A percentile compares a stretch with the other conserved stretches of the same genome.
Conservation (phyloP, 2,797 vertebrate species). For the Chelon labrosus region DNA sequence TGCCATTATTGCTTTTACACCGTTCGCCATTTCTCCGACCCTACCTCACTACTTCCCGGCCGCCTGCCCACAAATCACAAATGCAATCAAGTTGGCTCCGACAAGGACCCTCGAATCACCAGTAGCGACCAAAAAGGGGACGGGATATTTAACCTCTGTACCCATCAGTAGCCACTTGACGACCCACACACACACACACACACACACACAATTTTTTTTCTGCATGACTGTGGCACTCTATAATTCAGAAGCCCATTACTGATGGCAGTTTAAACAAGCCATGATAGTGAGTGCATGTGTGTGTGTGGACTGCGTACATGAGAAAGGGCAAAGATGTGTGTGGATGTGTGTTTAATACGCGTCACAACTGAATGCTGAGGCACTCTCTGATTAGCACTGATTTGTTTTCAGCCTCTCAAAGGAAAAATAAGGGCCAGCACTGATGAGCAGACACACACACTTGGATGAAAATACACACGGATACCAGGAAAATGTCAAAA, state of each 20-base stretch:
- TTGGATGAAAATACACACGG: constrained; percentile 32
- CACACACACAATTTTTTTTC: constrained; percentile 41
- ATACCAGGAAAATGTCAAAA: constrained; percentile 50
- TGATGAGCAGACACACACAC: constrained; percentile 21
- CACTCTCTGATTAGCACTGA: constrained; percentile 70
- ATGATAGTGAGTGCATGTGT: constrained; percentile 29
- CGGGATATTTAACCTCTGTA: constrained; percentile 76
- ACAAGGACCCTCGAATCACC: constrained; percentile 82
- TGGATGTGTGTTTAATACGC: constrained; percentile 43
- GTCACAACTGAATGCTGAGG: constrained; percentile 50
- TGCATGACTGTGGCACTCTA: constrained; percentile 57
- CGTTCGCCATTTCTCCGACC: constrained; percentile 42
- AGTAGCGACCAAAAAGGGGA: constrained; percentile 56
- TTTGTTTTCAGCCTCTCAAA: constrained; percentile 73
- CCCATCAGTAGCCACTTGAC: constrained; percentile 71
- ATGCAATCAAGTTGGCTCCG: constrained; percentile 78
- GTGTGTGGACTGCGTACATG: constrained; percentile 4
- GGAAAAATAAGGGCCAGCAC: constrained; percentile 46
- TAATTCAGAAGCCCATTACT: constrained; percentile 78
- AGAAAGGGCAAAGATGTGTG: neutral
- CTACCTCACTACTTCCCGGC: constrained; percentile 38
- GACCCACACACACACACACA: constrained; percentile 40
- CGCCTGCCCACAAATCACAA: constrained; percentile 77
- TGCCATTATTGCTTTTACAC: constrained; percentile 31
- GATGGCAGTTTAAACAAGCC: constrained; percentile 52